Base-by-base conservation (phyloP, 2,113 vertebrate species). In the Brachirus orientalis region DNA sequence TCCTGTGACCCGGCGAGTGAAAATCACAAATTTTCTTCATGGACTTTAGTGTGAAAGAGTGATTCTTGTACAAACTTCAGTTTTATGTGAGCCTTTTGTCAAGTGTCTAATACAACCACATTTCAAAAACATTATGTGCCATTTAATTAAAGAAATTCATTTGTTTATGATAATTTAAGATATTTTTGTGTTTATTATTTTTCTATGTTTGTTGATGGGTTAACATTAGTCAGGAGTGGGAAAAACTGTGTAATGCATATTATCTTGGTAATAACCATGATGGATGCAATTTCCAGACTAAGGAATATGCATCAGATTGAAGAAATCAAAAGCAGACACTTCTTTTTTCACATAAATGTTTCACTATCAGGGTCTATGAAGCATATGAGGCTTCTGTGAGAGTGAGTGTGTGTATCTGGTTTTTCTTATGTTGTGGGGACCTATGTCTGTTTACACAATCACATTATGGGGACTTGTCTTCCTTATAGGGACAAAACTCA, bases 351-450 rank as follows among this genome's bases (percentile, higher is more conserved):
- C 60, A 70, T 47, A 69, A 77, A 75, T 36, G 63, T 84, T 80
- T 45, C 56, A 84, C 69, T 77, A 81, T 90, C 84, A 88, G 87
- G 86, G 79, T 89, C 71, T 72, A 51, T 38, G 52, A 80, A 85
- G 81, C 68, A 75, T 79, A 81, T 69, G 63, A 83, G 67, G 72
- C 63, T 75, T 80, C 52, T 59, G 61, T 60, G 54, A 60, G 61
- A 40, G 64, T 45, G 36, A 18, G 20, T 36, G 55, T 19, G 46
- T 44, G 52, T 64, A n/a, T 47, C n/a, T n/a, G n/a, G n/a, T n/a
- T n/a, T n/a, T n/a, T n/a, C n/a, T n/a, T n/a, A n/a, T n/a, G n/a
- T n/a, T n/a, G n/a, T n/a, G n/a, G n/a, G n/a, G n/a, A n/a, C n/a
- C n/a, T n/a, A n/a, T n/a, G n/a, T n/a, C n/a, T n/a, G n/a, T n/a